Base-by-base conservation (phyloP, 2,113 vertebrate species). In the Emydocephalus ijimae region DNA sequence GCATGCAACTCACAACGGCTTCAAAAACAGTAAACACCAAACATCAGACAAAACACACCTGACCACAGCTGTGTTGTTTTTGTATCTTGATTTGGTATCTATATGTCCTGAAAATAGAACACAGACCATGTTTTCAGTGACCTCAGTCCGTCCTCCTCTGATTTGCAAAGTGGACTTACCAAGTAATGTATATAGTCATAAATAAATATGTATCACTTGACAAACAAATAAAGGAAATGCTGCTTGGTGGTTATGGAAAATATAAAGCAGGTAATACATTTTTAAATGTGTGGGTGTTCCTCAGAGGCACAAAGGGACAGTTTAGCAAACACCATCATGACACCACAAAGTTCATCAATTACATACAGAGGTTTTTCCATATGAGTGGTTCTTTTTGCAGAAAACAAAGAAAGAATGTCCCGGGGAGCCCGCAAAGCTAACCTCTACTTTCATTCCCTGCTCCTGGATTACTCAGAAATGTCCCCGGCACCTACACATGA, bases 351-450 rank as follows among this genome's bases (percentile, higher is more conserved):
- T 48, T 86, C 55, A 93, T 85, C 14, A 24, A 23, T 4, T 29
- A 10, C n/a, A 18, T 45, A 39, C 1, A 21, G 14, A 89, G 45
- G 6, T 52, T 86, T 89, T 52, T 23, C 69, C 55, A 23, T 52
- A 9, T 29, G 21, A 24, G 4, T 15, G 43, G 55, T 29, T 59
- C 69, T 52, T 18, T 89, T 89, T 89, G 56, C 34, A 92, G 55
- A 88, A 93, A 93, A 93, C 74, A 92, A 93, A 93, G 55, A n/a
- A 56, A 39, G 90, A 88, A 90, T 86, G 34, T 45, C 45, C 45
- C 45, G 5, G 45, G 45, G 5, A 85, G 11, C 90, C 50, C 74
- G 11, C 56, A 54, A 20, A 8, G 6, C 90, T 59, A 93, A 91
- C 64, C 18, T 20, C 8, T n/a, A 4, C 45, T 85, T 88, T 89